Percentiles rank a stretch among this genome's conserved stretches.
phyloP scores from a whole-genome alignment of 2,888 invertebrate genomes.

The Parascotia fuliginaria region DNA sequence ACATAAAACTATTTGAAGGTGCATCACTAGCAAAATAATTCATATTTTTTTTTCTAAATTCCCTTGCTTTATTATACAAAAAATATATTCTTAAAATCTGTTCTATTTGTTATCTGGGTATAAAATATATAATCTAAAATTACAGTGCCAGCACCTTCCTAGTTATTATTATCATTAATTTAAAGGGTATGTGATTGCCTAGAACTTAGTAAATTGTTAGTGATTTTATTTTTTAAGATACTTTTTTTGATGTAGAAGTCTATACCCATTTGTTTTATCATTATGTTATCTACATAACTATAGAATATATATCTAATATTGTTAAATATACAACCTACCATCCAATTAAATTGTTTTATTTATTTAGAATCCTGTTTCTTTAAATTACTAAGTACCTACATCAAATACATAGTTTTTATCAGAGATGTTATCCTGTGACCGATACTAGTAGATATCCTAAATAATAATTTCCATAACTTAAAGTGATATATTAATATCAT shows the following conservation, averaged over 20 bases:
- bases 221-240: slow-evolving; percentile 52
- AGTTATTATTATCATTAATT: slow-evolving; percentile 61
- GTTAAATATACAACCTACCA: slow-evolving; percentile 52
- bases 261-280: slow-evolving; percentile 51
- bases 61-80: slow-evolving; percentile 44
- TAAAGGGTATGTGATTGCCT: slow-evolving; percentile 40
- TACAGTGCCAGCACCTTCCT: slow-evolving; percentile 56
- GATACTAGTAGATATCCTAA: no score
- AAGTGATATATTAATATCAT: no score
- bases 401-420: no score
- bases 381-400: no score
- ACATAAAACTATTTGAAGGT: slow-evolving; percentile 40
- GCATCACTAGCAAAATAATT: slow-evolving; percentile 37
- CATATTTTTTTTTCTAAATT: slow-evolving; percentile 45
- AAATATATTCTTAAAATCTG: slow-evolving; percentile 44
- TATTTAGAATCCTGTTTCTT: background rate
- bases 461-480: no score
- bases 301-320: slow-evolving; percentile 59
- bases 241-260: slow-evolving; percentile 57
- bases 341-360: slow-evolving; percentile 42
- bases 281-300: slow-evolving; percentile 61
- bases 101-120: slow-evolving; percentile 48
- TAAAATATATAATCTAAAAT: slow-evolving; percentile 46
- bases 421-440: no score
- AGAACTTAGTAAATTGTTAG: slow-evolving; percentile 56